phyloP scores from a whole-genome alignment of 2,797 vertebrate species.

The Enteromius fasciolatus region DNA sequence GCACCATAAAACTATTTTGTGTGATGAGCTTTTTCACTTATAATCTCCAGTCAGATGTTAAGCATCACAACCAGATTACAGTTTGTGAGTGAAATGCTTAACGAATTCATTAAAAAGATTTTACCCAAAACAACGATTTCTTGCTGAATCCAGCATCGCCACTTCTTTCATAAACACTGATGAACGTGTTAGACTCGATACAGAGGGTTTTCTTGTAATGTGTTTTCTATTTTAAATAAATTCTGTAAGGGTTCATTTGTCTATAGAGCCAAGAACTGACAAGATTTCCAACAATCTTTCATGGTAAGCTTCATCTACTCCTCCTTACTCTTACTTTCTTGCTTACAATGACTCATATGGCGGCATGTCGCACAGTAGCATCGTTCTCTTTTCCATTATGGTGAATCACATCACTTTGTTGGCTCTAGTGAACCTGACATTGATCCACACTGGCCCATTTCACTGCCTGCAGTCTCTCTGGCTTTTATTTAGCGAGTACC shows the following conservation, averaged over 20 bases:
- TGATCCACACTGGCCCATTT: constrained; percentile 34
- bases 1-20: background rate
- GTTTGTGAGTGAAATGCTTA: background rate
- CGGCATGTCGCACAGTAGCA: constrained; percentile 8
- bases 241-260: constrained; percentile 13
- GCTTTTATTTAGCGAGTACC: constrained; percentile 9
- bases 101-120: background rate
- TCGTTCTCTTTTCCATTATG: constrained; percentile 20
- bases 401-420: constrained; percentile 21
- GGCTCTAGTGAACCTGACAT: constrained; percentile 19
- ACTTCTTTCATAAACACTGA: background rate
- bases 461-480: constrained; percentile 4
- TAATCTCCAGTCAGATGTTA: background rate
- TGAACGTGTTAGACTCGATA: background rate
- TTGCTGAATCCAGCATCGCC: background rate
- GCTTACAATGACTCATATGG: constrained; percentile 1
- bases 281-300: constrained; percentile 26
- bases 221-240: constrained; percentile 14
- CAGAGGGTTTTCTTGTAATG: background rate
- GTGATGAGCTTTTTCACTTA: background rate
- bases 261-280: background rate
- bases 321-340: background rate
- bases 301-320: constrained; percentile 23
- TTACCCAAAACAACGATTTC: background rate
- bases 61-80: background rate